Conservation (phyloP, 1,140 invertebrate species). For the Zaprionus camerounensis region DNA sequence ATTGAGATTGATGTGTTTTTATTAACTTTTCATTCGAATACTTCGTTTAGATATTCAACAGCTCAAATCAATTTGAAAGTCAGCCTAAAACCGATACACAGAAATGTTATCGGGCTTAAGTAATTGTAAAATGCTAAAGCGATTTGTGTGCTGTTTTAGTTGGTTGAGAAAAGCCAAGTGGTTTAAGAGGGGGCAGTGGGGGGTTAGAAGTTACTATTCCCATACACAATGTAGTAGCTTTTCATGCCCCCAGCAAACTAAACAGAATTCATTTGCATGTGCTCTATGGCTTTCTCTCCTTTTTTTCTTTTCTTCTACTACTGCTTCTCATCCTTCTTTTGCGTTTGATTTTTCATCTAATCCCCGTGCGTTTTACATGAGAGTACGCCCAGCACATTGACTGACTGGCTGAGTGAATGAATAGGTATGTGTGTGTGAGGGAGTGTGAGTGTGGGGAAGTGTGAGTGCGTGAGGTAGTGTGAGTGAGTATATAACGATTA, state of each 20-base stretch:
- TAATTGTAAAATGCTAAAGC: constrained; percentile 70
- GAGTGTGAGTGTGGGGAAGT: constrained; percentile 10
- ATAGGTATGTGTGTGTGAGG: not conserved
- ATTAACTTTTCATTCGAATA: constrained; percentile 44
- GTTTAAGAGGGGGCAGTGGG: constrained; percentile 17
- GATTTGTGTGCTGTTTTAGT: constrained; percentile 64
- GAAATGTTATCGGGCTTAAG: constrained; percentile 58
- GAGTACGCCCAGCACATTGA: constrained; percentile 15
- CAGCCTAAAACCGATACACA: constrained; percentile 12
- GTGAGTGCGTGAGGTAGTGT: constrained; percentile 28
- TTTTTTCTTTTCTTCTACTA: constrained; percentile 8
- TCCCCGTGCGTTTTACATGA: constrained; percentile 76
- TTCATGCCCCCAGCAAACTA: constrained; percentile 47
- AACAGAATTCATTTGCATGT: constrained; percentile 76
- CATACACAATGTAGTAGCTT: constrained; percentile 3
- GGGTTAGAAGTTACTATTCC: not conserved
- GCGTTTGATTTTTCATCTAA: constrained; percentile 79
- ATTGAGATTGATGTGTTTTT: constrained; percentile 58
- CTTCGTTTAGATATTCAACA: not conserved
- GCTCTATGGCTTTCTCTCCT: constrained; percentile 37
- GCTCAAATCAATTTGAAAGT: not conserved
- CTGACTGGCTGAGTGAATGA: constrained; percentile 24
- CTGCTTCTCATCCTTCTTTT: constrained; percentile 24
- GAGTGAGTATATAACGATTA: constrained; percentile 64
- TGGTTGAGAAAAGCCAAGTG: constrained; percentile 41